Conservation (phyloP, 2,888 invertebrate genomes). For the Tigriopus californicus region DNA sequence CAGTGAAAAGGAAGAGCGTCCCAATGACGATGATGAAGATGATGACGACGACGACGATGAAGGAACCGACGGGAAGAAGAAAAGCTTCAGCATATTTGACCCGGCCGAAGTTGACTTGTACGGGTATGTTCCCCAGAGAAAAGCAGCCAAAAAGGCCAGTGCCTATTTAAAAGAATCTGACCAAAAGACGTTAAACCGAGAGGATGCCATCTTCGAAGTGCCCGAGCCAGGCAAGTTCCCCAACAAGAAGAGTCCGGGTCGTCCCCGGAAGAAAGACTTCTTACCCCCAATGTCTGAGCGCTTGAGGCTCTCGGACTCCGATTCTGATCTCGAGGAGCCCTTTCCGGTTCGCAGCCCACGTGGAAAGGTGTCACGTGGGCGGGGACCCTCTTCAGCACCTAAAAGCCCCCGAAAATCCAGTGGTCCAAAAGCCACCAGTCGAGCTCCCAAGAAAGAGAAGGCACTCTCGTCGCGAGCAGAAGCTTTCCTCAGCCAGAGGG, state of each 20-base stretch:
- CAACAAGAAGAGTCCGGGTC: constrained; percentile 1
- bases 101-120: constrained; percentile 36
- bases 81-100: not conserved
- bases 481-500: constrained; percentile 1
- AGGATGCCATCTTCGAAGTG: constrained; percentile 1
- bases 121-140: constrained; percentile 68
- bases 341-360: not conserved
- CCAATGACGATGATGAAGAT: constrained; percentile 7
- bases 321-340: not conserved
- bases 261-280: not conserved
- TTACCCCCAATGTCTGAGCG: not conserved
- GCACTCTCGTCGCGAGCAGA: constrained; percentile 4
- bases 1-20: not conserved
- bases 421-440: not conserved
- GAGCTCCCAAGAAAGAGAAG: not conserved
- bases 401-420: not conserved
- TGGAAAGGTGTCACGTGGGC: not conserved
- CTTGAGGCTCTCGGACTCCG: not conserved
- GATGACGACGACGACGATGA: constrained; percentile 20
- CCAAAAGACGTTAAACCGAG: not conserved
- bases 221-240: not conserved
- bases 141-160: constrained; percentile 66
- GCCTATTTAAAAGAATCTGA: constrained; percentile 9
- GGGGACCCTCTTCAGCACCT: not conserved
- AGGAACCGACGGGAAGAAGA: constrained; percentile 23